These are phyloP conservation scores for Speoplatyrhinus poulsoni DNA, from an alignment of 2,113 vertebrate genomes.

Conservation along the genomic window DNA sequence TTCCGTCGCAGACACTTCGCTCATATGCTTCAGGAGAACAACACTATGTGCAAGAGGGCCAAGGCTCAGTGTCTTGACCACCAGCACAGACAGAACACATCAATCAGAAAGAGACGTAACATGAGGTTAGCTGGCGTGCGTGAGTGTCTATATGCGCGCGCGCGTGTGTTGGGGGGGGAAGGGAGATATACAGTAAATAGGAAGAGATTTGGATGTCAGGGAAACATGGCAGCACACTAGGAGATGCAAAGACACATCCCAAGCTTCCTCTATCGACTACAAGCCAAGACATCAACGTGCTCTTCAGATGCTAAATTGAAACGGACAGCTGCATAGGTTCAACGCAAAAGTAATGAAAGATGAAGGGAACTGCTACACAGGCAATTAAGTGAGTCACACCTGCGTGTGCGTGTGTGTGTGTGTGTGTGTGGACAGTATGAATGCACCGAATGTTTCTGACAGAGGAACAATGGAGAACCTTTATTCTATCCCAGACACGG, in stretches of 20 bases:
- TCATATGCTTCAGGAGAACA: no score
- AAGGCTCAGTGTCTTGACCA: no score
- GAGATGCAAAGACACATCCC: slow-evolving; percentile 27
- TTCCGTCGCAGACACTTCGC: no score
- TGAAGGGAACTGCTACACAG: slow-evolving; percentile 26
- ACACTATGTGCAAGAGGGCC: no score
- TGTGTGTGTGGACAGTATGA: neutral
- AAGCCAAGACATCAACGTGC: slow-evolving; percentile 39
- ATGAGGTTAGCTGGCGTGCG: neutral
- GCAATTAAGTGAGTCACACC: slow-evolving; percentile 33
- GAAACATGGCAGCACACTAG: neutral
- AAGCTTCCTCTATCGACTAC: slow-evolving; percentile 27
- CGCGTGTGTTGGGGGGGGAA: neutral
- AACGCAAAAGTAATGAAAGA: slow-evolving; percentile 22
- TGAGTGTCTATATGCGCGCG: neutral
- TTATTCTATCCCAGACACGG: no score
- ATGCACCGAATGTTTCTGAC: no score
- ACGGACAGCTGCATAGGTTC: slow-evolving; percentile 38
- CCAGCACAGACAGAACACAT: no score
- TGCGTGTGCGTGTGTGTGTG: neutral
- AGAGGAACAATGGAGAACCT: no score
- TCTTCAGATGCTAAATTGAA: slow-evolving; percentile 49
- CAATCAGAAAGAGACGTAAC: no score
- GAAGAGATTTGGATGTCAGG: no score
- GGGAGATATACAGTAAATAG: no score